A percentile compares a stretch with the other conserved stretches of the same genome.
These are phyloP conservation scores for Caenorhabditis panamensis DNA, from an alignment of 2,888 invertebrate species.

Conservation along the genomic window DNA sequence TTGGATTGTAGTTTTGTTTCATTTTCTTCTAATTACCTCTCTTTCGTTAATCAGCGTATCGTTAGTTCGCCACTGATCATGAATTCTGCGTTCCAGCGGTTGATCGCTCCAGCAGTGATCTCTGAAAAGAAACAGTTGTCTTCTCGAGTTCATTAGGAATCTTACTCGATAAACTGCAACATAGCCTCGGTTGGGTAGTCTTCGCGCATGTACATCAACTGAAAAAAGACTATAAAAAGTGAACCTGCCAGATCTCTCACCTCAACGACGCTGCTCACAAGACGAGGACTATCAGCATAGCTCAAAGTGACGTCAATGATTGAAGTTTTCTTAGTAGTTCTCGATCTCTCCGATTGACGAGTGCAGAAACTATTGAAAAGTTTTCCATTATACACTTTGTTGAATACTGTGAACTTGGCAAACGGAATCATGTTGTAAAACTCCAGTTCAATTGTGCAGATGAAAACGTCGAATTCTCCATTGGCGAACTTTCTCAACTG, in stretches of 20 bases:
- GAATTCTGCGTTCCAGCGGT: not conserved
- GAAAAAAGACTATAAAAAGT: not conserved
- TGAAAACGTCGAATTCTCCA: not conserved
- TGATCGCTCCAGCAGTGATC: constrained; percentile 1
- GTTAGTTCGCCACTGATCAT: not conserved
- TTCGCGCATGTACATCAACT: constrained; percentile 10
- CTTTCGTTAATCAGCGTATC: not conserved
- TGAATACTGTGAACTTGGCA: constrained; percentile 16
- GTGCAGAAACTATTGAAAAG: not conserved
- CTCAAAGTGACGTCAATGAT: constrained; percentile 9
- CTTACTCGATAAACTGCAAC: constrained; percentile 25
- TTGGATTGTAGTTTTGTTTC: not conserved
- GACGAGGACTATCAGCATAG: not conserved
- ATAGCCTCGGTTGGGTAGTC: not conserved
- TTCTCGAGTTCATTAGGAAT: not conserved
- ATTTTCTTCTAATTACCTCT: not conserved
- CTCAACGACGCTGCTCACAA: constrained; percentile 4
- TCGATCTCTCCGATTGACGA: not conserved
- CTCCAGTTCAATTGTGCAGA: constrained; percentile 6
- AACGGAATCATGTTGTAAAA: constrained; percentile 6
- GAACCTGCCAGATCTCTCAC: not conserved
- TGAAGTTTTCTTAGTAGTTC: not conserved
- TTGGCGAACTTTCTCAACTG: not conserved
- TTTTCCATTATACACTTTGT: no score
- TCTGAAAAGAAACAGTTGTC: not conserved